These are phyloP conservation scores for Leucophora obtusa DNA, from an alignment of 2,888 invertebrate genomes.

Conservation along the genomic window DNA sequence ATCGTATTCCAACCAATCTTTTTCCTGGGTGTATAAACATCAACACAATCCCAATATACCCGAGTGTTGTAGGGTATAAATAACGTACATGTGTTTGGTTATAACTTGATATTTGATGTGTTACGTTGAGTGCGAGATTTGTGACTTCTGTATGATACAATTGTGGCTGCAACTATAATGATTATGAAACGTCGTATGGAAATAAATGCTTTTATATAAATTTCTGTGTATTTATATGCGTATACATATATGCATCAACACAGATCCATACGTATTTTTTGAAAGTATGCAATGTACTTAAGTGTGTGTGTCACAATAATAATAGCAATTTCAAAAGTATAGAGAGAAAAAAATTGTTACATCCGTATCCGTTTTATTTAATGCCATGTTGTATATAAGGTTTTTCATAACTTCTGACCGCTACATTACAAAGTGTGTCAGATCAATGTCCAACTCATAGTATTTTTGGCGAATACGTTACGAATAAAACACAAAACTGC, in stretches of 20 bases:
- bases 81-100: too few relatives aligned
- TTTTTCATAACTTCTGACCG: too few relatives aligned
- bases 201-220: conserved; percentile 32
- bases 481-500: too few relatives aligned
- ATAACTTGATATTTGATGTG: conserved; percentile 34
- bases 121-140: conserved; percentile 53
- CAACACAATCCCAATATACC: too few relatives aligned
- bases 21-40: too few relatives aligned
- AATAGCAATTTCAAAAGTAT: background rate
- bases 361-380: conserved; percentile 47
- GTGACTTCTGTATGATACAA: conserved; percentile 51
- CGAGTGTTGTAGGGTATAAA: too few relatives aligned
- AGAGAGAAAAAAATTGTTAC: conserved; percentile 23
- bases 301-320: background rate
- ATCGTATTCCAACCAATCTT: too few relatives aligned
- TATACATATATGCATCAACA: conserved; percentile 12
- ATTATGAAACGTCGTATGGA: conserved; percentile 21
- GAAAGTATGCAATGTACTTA: conserved; percentile 13
- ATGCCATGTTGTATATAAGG: too few relatives aligned
- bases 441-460: too few relatives aligned
- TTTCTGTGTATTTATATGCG: conserved; percentile 11
- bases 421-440: too few relatives aligned
- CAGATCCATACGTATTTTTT: background rate
- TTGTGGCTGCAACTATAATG: conserved; percentile 52
- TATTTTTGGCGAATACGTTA: too few relatives aligned